Percentiles rank a stretch among this genome's conserved stretches.
Evolutionary conservation across 2,797 vertebrate species (phyloP).

Genomic region (Nyctibius grandis): DNA sequence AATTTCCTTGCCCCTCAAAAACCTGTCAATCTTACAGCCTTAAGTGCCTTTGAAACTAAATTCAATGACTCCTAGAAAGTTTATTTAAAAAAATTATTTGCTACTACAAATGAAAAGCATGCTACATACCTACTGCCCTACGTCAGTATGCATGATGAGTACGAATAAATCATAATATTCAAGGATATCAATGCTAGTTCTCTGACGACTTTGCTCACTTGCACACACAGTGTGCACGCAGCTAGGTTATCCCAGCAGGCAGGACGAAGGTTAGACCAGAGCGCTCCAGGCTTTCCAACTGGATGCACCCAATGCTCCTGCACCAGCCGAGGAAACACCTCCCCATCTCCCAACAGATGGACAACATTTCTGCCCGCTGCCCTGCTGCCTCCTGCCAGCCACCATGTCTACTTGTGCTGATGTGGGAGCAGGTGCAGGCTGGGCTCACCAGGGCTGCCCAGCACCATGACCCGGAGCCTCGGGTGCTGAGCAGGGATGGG

Average conservation of each 20-base stretch:
- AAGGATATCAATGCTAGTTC: background rate
- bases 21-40: background rate
- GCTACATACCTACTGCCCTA: background rate
- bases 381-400: background rate
- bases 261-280: background rate
- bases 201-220: background rate
- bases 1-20: background rate
- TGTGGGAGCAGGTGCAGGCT: background rate
- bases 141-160: accelerated
- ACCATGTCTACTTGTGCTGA: background rate
- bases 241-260: background rate
- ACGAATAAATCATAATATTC: background rate
- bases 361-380: background rate
- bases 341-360: background rate
- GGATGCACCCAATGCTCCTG: background rate
- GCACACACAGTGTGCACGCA: background rate
- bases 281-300: background rate
- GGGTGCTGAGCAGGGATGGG: background rate
- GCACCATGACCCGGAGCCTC: background rate
- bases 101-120: background rate
- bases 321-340: background rate
- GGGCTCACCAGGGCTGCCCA: background rate
- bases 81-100: background rate
- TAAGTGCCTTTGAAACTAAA: background rate
- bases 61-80: background rate